phyloP scores from a whole-genome alignment of 2,113 vertebrate species.

The Eurypyga helias region DNA sequence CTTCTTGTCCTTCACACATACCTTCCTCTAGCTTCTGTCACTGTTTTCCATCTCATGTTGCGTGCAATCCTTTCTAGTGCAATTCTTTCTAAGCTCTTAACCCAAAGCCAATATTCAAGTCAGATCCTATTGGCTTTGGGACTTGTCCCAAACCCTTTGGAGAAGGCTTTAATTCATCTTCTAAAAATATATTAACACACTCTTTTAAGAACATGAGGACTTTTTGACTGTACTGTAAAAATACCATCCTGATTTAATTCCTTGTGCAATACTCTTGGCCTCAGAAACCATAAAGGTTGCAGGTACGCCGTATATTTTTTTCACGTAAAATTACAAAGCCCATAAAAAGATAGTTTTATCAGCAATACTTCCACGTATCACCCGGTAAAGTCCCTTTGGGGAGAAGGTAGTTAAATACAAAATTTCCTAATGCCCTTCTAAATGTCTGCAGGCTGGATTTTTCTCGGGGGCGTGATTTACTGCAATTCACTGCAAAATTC shows the following conservation, averaged over 20 bases:
- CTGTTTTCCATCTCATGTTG: rapidly evolving
- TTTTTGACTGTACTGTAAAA: neutral
- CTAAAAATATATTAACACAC: neutral
- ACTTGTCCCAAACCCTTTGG: neutral
- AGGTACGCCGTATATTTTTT: neutral
- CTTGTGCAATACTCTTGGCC: neutral
- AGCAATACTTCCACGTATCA: neutral
- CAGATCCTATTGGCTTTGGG: neutral
- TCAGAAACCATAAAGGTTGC: neutral
- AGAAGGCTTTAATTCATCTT: neutral
- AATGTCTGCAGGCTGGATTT: neutral
- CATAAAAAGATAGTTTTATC: neutral
- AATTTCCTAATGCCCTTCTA: neutral
- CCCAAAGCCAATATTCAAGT: neutral
- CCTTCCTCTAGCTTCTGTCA: neutral
- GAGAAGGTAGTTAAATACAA: neutral
- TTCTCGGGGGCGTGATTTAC: no score
- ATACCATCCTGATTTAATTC: neutral
- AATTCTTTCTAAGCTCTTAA: neutral
- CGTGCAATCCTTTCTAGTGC: neutral
- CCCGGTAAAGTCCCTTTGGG: neutral
- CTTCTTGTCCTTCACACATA: neutral
- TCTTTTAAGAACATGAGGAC: neutral
- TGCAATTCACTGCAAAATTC: neutral
- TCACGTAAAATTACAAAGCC: neutral